phyloP scores from a whole-genome alignment of 1,140 invertebrate species.

The Drosophila pectinifera region DNA sequence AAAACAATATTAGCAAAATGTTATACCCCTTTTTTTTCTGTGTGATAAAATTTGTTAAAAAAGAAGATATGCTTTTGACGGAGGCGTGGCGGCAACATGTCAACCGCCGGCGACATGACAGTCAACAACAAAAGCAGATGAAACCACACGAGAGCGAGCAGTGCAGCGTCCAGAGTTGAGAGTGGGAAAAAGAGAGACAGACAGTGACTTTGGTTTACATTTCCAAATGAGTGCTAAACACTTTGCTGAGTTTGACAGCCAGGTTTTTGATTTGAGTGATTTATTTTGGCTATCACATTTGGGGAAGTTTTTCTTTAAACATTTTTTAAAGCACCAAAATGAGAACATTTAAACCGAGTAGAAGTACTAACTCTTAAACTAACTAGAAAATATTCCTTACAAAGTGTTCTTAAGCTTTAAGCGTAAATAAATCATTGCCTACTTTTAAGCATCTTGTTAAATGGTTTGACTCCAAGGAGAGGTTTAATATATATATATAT shows the following conservation, averaged over 20 bases:
- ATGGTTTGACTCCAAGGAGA: neutral
- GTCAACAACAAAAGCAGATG: constrained; percentile 24
- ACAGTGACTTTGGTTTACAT: constrained; percentile 45
- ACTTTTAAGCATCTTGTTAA: neutral
- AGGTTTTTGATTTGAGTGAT: constrained; percentile 15
- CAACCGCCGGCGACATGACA: constrained; percentile 51
- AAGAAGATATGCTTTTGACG: constrained; percentile 33
- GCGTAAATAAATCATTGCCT: too few species aligned
- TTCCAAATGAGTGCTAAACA: constrained; percentile 58
- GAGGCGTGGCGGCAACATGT: constrained; percentile 37
- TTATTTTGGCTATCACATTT: constrained; percentile 4
- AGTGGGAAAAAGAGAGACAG: constrained; percentile 5
- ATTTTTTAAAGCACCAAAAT: neutral
- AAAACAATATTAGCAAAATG: neutral
- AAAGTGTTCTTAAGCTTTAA: too few species aligned
- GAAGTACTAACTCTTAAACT: too few species aligned
- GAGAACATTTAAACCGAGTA: too few species aligned
- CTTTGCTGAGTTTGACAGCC: constrained; percentile 45
- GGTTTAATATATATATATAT: neutral
- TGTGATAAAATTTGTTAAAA: constrained; percentile 21
- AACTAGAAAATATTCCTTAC: too few species aligned
- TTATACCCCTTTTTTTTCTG: neutral
- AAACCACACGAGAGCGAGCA: constrained; percentile 22
- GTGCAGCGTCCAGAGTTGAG: neutral
- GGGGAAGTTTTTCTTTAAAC: neutral